Base-by-base conservation (phyloP, 1,140 invertebrate species). In the Amphibalanus amphitrite region DNA sequence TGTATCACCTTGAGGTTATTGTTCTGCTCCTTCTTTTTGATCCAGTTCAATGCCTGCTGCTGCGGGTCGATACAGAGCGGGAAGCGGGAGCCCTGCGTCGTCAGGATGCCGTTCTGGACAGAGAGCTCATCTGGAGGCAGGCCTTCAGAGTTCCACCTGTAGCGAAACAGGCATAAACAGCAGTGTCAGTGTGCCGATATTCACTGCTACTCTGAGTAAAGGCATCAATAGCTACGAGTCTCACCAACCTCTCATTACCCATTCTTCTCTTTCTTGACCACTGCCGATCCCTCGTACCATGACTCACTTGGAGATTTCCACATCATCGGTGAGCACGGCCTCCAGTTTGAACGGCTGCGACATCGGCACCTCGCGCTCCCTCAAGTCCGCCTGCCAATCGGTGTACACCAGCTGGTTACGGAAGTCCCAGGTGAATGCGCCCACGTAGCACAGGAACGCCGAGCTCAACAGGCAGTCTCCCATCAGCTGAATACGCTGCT, bases 21-120 rank as follows among this genome's bases (percentile, higher is more conserved):
- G 30, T 87, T 86, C 69, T 86, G 84, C 78, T 96, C 92, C 72
- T 85, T 87, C 77, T 87, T 90, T 76, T 88, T 90, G 38, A 96
- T 93, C 92, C 92, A 95, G 71, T 89, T 88, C 0, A 93, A 78
- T 0, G 92, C 93, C 79, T 85, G 91, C 69, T 89, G 85, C 76
- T 95, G 92, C 0, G 93, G 92, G 82, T 96, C 93, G 72, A 96
- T 95, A 77, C 91, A 95, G 4, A 95, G 81, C 0, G 92, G 90
- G 79, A 91, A 92, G 71, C 90, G 84, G 0, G 87, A 89, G 0
- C 89, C 86, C 67, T 86, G 81, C 1, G 84, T 85, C 0, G 91
- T 92, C 0, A 95, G 80, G 70, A 95, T 93, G 69, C 90, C 92
- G 80, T 95, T 95, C 81, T 95, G 92, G 28, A 95, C 83, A 3